Base-by-base conservation (phyloP, 2,113 vertebrate species). In the Eurystomus gularis region DNA sequence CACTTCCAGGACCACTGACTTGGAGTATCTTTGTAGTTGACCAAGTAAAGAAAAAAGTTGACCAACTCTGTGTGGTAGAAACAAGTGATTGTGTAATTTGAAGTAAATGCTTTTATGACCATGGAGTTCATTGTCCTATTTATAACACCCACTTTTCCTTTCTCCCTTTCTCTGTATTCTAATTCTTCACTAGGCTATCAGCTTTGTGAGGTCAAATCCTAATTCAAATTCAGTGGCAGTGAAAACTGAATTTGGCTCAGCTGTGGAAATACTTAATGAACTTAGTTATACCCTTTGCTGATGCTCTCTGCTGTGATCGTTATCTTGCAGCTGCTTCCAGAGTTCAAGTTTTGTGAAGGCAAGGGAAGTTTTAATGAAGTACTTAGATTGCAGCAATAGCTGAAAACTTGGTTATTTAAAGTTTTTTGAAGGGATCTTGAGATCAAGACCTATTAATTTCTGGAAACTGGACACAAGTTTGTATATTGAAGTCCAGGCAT, bases 361-460 rank as follows among this genome's bases (percentile, higher is more conserved):
- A 15, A 58, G 26, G 10, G 12, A 90, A 92, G 71, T 88, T 94
- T 90, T 94, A 96, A 92, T 96, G 82, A 93, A 83, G 71, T 58
- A 81, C 66, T 78, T 66, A 58, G 14, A 54, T 31, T 70, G 72
- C 14, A 54, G 64, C 7, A 73, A 33, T 35, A 73, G 68, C 72
- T 95, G 55, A 70, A 44, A 42, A 71, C n/a, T 73, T 79, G 37
- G 5, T 23, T 91, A 37, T 81, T 95, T 57, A 42, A 88, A 58
- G n/a, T 13, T 76, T 83, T 94, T 90, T 90, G 39, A 90, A 57
- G 31, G 55, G 31, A 11, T 90, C n/a, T 93, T 72, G 76, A 73
- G 71, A 42, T 90, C 70, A 90, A 72, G 75, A 88, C 48, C 58
- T 78, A 26, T 69, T 93, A 88, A 90, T 58, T 94, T 93, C 68